Evolutionary conservation across 2,888 invertebrate genomes (phyloP).

Genomic region (Lucinisca nassula): DNA sequence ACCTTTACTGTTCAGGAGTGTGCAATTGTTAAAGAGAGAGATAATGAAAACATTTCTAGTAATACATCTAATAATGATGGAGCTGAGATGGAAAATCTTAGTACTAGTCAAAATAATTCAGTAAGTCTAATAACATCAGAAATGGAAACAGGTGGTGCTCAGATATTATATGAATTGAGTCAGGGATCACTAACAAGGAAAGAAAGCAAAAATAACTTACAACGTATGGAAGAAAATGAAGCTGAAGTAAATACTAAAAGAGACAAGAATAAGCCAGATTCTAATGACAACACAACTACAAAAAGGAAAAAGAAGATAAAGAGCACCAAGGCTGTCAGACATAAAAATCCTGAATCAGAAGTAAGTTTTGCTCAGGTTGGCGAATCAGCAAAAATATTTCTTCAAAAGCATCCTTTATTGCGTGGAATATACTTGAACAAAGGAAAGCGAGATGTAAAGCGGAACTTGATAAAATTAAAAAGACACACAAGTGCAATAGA

Average conservation of each 20-base stretch:
- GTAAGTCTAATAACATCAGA: neutral
- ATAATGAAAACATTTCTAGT: too few species aligned
- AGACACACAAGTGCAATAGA: conserved; percentile 77
- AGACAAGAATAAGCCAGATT: too few species aligned
- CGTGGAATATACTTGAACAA: conserved; percentile 82
- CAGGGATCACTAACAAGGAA: neutral
- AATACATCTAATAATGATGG: too few species aligned
- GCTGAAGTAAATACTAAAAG: neutral
- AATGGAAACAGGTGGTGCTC: neutral
- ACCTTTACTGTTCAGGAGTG: neutral
- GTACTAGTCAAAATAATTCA: too few species aligned
- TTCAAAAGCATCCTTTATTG: conserved; percentile 77
- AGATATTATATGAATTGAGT: conserved; percentile 6
- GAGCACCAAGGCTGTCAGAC: conserved; percentile 46
- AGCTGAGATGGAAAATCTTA: too few species aligned
- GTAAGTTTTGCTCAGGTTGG: conserved; percentile 75
- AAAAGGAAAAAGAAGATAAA: neutral
- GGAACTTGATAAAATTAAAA: conserved; percentile 73
- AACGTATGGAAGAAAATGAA: neutral
- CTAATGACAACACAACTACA: neutral
- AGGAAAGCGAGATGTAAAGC: conserved; percentile 83
- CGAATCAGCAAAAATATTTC: conserved; percentile 71
- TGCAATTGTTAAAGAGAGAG: neutral
- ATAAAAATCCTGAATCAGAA: conserved; percentile 46
- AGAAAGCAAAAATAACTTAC: neutral